Base-by-base conservation (phyloP, 2,113 vertebrate genomes). In the Antennarius striatus region DNA sequence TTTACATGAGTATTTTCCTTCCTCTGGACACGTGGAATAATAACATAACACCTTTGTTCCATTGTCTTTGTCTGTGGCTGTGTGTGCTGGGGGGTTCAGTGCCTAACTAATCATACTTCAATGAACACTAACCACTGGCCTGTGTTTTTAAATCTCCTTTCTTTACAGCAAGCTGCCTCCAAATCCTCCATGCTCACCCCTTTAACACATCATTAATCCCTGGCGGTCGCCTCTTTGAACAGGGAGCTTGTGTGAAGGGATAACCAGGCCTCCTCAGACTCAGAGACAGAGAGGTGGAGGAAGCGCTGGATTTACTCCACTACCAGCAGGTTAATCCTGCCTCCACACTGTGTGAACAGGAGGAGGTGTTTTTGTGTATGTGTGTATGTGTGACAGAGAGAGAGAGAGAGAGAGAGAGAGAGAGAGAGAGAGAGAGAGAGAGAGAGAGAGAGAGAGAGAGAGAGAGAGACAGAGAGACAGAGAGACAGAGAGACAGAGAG, bases 121-220 rank as follows among this genome's bases (percentile, higher is more conserved):
- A 45, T 68, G 68, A 77, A 77, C 65, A 72, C 71, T 84, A 88
- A 88, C 81, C 85, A 79, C 69, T 74, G 82, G 77, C 56, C 77
- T 30, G 11, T 83, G 84, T 77, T 82, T 77, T 79, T 75, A 87
- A 86, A 87, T 87, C 85, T 84, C 80, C 69, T 75, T 75, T 87
- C 82, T 78, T 87, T 87, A 90, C 77, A 81, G 73, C 76, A 76
- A 81, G 81, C 75, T 56, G 66, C 56, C 46, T 75, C 75, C 75
- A 83, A 89, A 90, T 90, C 90, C 84, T 70, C 73, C 75, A 43
- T 53, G 71, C 74, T 85, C 68, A 36, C 79, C 83, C 85, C 85
- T 86, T 86, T 88, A 89, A 88, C 85, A 88, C 76, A 62, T 84
- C 82, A 89, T 89, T 88, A 89, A 89, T 88, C 86, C 86, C 82